phyloP scores from a whole-genome alignment of 2,797 vertebrate genomes.

The Dermochelys coriacea region DNA sequence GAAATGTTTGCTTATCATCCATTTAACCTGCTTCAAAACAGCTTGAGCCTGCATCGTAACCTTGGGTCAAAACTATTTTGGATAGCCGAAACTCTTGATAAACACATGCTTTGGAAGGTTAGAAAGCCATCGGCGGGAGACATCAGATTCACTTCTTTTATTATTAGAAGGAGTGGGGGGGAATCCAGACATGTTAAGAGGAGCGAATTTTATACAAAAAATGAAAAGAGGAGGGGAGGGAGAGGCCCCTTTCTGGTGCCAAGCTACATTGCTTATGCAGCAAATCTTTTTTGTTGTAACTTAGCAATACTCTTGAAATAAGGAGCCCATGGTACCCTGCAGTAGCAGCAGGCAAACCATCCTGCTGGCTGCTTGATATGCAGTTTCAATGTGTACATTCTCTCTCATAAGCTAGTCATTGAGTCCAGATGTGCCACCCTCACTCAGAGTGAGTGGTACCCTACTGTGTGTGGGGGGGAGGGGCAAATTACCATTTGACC shows the following conservation, averaged over 20 bases:
- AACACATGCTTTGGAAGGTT: slow-evolving; percentile 81
- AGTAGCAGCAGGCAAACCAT: slow-evolving; percentile 69
- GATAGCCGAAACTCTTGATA: slow-evolving; percentile 79
- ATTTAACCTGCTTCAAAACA: slow-evolving; percentile 76
- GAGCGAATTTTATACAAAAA: slow-evolving; percentile 67
- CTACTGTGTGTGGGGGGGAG: not conserved
- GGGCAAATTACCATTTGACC: not conserved
- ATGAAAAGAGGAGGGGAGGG: slow-evolving; percentile 71
- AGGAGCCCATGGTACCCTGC: slow-evolving; percentile 63
- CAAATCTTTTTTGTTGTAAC: slow-evolving; percentile 70
- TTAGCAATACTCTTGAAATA: slow-evolving; percentile 64
- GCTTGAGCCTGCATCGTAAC: slow-evolving; percentile 78
- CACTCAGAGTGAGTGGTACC: not conserved
- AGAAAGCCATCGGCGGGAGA: slow-evolving; percentile 75
- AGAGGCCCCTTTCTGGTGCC: slow-evolving; percentile 61
- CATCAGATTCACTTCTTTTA: slow-evolving; percentile 77
- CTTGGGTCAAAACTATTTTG: slow-evolving; percentile 85
- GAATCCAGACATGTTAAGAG: slow-evolving; percentile 67
- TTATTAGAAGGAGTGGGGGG: slow-evolving; percentile 66
- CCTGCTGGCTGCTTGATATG: slow-evolving; percentile 70
- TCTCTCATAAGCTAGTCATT: not conserved
- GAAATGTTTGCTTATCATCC: slow-evolving; percentile 83
- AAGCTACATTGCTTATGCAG: slow-evolving; percentile 73
- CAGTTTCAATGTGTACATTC: slow-evolving; percentile 26
- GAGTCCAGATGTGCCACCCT: not conserved